Base-by-base conservation (phyloP, 1,140 invertebrate genomes). In the Drosophila ogumai region DNA sequence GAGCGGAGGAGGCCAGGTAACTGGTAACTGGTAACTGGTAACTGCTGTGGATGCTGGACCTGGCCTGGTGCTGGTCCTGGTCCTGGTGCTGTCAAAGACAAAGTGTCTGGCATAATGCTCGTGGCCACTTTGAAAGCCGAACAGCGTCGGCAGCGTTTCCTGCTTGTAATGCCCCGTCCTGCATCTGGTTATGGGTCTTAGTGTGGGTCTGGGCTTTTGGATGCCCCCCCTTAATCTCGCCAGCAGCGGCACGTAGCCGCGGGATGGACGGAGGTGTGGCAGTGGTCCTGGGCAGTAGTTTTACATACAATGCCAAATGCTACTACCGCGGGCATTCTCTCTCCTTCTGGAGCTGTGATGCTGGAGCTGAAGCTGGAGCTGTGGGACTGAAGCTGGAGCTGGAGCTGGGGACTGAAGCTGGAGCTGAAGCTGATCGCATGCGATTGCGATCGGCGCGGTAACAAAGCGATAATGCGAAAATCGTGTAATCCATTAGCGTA, bases 381-480 rank as follows among this genome's bases (percentile, higher is more conserved):
- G n/a, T n/a, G 6, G 8, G 32, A 38, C 6, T 12, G 12, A 31
- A 46, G n/a, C 40, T 22, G 22, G 13, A 41, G 15, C 19, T 25
- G 43, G 4, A 55, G 22, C 22, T 22, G 22, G 25, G 25, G 25
- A 28, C 28, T 31, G 40, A 13, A 36, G 15, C 50, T 38, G 52
- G 4, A 22, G 59, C 41, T 19, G 36, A 12, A 56, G 65, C 63
- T 71, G 86, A 91, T 91, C 86, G 82, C 82, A 84, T 88, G 84
- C 84, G 85, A 90, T 90, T 88, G 85, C 85, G 85, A 84, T 87
- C 90, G 91, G 78, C 79, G 85, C 76, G 81, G 84, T 77, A 91
- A 91, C 91, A 92, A 92, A 92, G 91, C 87, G 91, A 92, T 92
- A 92, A 92, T 92, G 91, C 91, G 87, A 92, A 92, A 92, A 80